These are phyloP conservation scores for Cisticola juncidis DNA, from an alignment of 2,113 vertebrate species.

Conservation along the genomic window DNA sequence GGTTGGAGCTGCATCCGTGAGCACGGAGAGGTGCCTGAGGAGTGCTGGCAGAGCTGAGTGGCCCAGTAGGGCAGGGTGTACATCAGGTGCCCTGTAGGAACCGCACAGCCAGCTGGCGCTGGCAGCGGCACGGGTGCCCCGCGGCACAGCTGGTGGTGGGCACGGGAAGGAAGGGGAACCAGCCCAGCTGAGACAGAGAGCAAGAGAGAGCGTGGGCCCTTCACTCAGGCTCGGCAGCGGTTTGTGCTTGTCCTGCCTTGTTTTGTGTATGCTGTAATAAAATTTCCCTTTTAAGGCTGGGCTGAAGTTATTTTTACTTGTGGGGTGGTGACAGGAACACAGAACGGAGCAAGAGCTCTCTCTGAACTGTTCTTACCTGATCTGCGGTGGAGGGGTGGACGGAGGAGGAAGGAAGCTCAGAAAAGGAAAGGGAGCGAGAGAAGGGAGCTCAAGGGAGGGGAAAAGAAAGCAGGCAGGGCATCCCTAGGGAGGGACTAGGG, in stretches of 20 bases:
- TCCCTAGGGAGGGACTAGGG: background rate
- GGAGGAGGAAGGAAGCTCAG: constrained; percentile 2
- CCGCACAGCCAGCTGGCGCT: background rate
- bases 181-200: background rate
- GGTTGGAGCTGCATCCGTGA: background rate
- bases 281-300: constrained; percentile 74
- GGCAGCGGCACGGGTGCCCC: background rate
- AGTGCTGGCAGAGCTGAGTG: background rate
- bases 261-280: constrained; percentile 56
- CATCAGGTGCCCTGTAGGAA: rapidly evolving
- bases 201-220: background rate
- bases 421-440: background rate
- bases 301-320: constrained; percentile 69
- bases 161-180: background rate
- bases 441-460: background rate
- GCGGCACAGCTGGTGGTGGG: background rate
- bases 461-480: constrained; percentile 32
- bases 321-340: constrained; percentile 67
- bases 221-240: background rate
- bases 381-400: background rate
- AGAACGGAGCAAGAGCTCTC: constrained; percentile 25
- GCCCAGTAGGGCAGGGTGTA: background rate
- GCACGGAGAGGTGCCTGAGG: background rate
- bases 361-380: constrained; percentile 57
- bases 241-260: constrained; percentile 59